phyloP scores from a whole-genome alignment of 23 tunicate species.

The Aplidium turbinatum region DNA sequence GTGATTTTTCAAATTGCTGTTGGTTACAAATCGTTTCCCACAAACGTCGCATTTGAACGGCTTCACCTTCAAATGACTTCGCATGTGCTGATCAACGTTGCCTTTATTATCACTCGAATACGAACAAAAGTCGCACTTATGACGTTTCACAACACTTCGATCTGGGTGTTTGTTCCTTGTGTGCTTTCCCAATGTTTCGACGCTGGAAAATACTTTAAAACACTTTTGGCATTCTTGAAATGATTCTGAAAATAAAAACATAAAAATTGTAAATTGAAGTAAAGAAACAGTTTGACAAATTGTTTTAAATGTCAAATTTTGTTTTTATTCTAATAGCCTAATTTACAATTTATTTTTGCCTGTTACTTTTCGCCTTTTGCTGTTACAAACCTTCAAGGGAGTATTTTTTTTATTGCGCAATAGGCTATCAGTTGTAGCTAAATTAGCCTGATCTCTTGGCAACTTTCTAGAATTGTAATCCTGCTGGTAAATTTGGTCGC shows the following conservation, averaged over 20 bases:
- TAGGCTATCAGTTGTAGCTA: no score
- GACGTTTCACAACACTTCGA: conserved; percentile 27
- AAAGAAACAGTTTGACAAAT: no score
- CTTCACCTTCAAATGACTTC: conserved; percentile 30
- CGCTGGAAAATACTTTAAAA: conserved; percentile 22
- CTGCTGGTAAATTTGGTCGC: no score
- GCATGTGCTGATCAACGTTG: conserved; percentile 25
- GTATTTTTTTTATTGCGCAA: no score
- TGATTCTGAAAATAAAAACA: conserved; percentile 28
- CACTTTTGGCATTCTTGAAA: conserved; percentile 27
- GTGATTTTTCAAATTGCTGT: conserved; percentile 28
- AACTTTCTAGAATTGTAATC: no score
- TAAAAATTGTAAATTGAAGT: no score
- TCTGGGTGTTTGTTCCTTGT: conserved; percentile 36
- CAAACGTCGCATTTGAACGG: conserved; percentile 48
- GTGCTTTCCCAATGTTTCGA: conserved; percentile 14
- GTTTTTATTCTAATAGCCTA: no score
- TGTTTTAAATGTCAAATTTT: no score
- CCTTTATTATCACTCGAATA: conserved; percentile 28
- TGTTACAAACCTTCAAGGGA: no score
- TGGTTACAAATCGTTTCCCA: conserved; percentile 23
- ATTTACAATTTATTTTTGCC: no score
- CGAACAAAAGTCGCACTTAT: conserved; percentile 37
- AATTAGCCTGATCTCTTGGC: no score
- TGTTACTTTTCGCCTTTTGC: no score